phyloP scores from a whole-genome alignment of 2,888 invertebrate species.

The Melinaea menophilus region DNA sequence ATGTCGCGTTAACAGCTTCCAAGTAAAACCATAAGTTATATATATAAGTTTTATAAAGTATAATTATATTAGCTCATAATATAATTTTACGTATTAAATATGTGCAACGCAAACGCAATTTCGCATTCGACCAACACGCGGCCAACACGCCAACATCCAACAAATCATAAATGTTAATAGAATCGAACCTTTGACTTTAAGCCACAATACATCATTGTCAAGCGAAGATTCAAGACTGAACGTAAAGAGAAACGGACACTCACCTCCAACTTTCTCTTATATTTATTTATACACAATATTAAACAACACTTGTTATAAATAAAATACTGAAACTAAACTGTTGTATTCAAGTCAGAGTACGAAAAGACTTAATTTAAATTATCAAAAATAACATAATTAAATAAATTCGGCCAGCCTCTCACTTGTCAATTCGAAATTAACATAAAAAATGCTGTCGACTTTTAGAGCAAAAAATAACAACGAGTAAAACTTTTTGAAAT shows the following conservation, averaged over 20 bases:
- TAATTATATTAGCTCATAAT: too few relatives aligned
- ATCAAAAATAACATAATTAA: conserved; percentile 17
- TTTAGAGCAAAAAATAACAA: neutral
- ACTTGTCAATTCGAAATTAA: conserved; percentile 8
- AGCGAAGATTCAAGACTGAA: conserved; percentile 39
- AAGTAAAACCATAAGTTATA: too few relatives aligned
- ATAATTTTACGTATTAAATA: neutral
- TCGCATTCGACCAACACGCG: conserved; percentile 8
- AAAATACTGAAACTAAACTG: too few relatives aligned
- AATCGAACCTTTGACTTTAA: conserved; percentile 64
- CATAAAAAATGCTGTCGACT: neutral
- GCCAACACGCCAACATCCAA: conserved; percentile 26
- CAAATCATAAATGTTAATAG: conserved; percentile 68
- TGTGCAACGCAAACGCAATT: neutral
- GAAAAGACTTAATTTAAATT: conserved; percentile 14
- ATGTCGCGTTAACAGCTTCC: too few relatives aligned
- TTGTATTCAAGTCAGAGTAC: conserved; percentile 13
- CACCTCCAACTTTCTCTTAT: conserved; percentile 26
- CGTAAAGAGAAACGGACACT: conserved; percentile 37
- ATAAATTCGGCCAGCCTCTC: conserved; percentile 21
- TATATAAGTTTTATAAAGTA: too few relatives aligned
- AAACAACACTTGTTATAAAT: too few relatives aligned
- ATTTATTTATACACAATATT: neutral
- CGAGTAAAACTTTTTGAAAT: conserved; percentile 1
- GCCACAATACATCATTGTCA: conserved; percentile 71